Conservation (phyloP, 2,113 vertebrate genomes). For the Silurus asotus region DNA sequence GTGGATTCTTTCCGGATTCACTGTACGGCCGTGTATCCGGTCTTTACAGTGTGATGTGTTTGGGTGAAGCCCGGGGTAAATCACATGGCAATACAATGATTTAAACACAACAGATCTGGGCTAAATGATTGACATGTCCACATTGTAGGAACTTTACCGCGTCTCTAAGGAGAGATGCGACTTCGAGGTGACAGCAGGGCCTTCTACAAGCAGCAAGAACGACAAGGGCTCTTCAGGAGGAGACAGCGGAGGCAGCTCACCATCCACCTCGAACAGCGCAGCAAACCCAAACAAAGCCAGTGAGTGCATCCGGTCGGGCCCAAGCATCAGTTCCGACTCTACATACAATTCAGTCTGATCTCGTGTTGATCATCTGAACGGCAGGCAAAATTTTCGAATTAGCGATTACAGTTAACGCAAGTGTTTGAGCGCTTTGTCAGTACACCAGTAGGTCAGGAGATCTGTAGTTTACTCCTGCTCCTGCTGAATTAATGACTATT, state of each 20-base stretch:
- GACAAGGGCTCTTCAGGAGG: conserved; percentile 83
- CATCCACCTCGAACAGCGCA: conserved; percentile 59
- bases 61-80: background rate
- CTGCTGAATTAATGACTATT: no score
- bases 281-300: conserved; percentile 62
- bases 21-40: no score
- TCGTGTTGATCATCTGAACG: background rate
- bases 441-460: background rate
- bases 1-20: no score
- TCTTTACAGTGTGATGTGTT: no score
- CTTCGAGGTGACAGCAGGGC: conserved; percentile 75
- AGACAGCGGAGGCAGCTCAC: conserved; percentile 80
- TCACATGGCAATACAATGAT: background rate
- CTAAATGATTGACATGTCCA: background rate
- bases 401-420: background rate
- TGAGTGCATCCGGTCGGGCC: conserved; percentile 49
- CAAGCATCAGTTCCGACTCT: background rate
- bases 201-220: conserved; percentile 64
- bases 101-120: background rate
- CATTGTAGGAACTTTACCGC: conserved; percentile 85
- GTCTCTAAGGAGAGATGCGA: conserved; percentile 89
- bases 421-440: background rate
- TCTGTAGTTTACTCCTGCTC: no score
- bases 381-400: background rate
- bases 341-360: background rate